Conservation (phyloP, 2,797 vertebrate species). For the Sphaeramia orbicularis region DNA sequence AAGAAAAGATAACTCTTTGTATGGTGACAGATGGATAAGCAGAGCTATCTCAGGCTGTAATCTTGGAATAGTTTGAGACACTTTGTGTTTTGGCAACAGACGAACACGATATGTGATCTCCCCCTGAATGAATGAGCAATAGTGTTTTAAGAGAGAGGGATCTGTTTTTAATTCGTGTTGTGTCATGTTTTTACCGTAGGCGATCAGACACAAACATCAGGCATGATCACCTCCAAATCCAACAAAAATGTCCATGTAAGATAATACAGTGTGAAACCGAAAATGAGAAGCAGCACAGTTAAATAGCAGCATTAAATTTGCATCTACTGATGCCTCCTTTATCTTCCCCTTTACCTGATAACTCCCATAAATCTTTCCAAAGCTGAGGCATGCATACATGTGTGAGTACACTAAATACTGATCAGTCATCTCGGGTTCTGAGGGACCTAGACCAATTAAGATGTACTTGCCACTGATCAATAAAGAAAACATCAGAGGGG, state of each 20-base stretch:
- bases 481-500: slow-evolving; percentile 74
- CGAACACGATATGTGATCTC: slow-evolving; percentile 78
- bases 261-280: slow-evolving; percentile 43
- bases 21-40: slow-evolving; percentile 78
- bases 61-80: slow-evolving; percentile 78
- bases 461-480: slow-evolving; percentile 65
- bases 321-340: no score
- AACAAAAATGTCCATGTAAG: slow-evolving; percentile 58
- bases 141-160: slow-evolving; percentile 73
- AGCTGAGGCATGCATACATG: slow-evolving; percentile 13
- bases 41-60: slow-evolving; percentile 69
- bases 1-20: slow-evolving; percentile 74
- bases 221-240: slow-evolving; percentile 46
- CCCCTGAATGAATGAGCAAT: slow-evolving; percentile 75
- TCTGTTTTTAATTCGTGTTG: slow-evolving; percentile 78
- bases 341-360: no score
- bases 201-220: slow-evolving; percentile 68
- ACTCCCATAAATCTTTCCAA: slow-evolving; percentile 1
- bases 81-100: slow-evolving; percentile 86
- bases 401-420: slow-evolving; percentile 35
- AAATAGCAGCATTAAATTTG: slow-evolving; percentile 41
- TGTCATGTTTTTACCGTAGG: slow-evolving; percentile 78
- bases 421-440: slow-evolving; percentile 54
- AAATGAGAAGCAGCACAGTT: slow-evolving; percentile 38
- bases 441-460: slow-evolving; percentile 65